Evolutionary conservation across 2,113 vertebrate species (phyloP), one percentile per base, ranked within the genome.

Genomic region (Platysteira castanea): DNA sequence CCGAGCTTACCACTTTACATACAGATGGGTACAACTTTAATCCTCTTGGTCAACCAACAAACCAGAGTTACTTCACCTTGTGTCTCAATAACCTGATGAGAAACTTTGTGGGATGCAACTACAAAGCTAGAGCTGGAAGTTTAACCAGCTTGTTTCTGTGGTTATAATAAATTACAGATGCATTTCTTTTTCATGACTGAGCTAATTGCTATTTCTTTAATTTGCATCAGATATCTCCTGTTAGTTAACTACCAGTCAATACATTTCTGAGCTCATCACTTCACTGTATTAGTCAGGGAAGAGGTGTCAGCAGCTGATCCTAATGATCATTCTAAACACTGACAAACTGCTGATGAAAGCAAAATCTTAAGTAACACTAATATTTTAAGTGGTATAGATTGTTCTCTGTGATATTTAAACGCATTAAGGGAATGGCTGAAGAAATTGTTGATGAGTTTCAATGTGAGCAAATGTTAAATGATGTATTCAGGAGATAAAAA

Each of bases 311-410:
- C 50, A 77, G 26, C 57, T 93, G 57, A 81, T 87, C 53, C 57
- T 89, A 89, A 71, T 46, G 64, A 69, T 84, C 35, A 64, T 61
- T 91, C 52, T 81, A 21, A 17, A 41, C 9, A 20, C 65, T 30
- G 65, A 44, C 16, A 35, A 73, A 57, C 57, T 80, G 91, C 87
- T 89, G 87, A 95, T 50, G 63, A 75, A 85, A 91, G 87, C 81
- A 93, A 77, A 76, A 87, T 85, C 77, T 89, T 44, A 75, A 89
- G 75, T 79, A 91, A 84, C 49, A 31, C 46, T 89, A 85, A 57
- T 69, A 91, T 70, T 94, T 82, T 89, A 91, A 89, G 77, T 87
- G 81, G 61, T 92, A 95, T 91, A 87, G 89, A 93, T 97, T 82
- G 49, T 94, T 73, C 78, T 57, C 42, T 57, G 64, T 73, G 89